Evolutionary conservation across 2,888 invertebrate species (phyloP).

Genomic region (Aporophyla nigra): DNA sequence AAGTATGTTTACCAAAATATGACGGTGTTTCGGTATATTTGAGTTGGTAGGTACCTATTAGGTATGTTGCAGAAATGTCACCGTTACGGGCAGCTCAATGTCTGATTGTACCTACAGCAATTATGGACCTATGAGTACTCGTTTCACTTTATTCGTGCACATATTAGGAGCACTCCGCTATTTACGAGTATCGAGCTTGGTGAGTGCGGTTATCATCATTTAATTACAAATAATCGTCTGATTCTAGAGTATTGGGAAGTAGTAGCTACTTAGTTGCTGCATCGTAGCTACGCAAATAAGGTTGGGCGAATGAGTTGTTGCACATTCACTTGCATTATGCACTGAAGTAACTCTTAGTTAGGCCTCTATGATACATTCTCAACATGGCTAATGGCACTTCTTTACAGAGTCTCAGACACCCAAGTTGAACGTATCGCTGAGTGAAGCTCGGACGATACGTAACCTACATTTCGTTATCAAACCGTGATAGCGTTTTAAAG

Average conservation of each 20-base stretch:
- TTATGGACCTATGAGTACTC: neutral
- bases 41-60: neutral
- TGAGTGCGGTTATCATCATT: neutral
- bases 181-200: neutral
- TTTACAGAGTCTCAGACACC: no score
- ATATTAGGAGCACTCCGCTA: neutral
- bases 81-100: neutral
- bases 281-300: neutral
- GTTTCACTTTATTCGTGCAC: neutral
- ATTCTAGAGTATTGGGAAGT: neutral
- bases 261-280: neutral
- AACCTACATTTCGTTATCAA: conserved; percentile 34
- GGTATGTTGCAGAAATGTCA: neutral
- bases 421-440: neutral
- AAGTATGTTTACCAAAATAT: neutral
- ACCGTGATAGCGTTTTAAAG: conserved; percentile 39
- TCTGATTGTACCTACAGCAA: neutral
- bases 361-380: neutral
- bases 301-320: neutral
- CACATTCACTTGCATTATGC: neutral
- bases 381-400: neutral
- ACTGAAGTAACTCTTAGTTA: neutral
- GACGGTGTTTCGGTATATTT: neutral
- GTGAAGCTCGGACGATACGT: neutral
- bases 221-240: neutral